Evolutionary conservation across 2,797 vertebrate genomes (phyloP).

Genomic region (Echiichthys vipera): DNA sequence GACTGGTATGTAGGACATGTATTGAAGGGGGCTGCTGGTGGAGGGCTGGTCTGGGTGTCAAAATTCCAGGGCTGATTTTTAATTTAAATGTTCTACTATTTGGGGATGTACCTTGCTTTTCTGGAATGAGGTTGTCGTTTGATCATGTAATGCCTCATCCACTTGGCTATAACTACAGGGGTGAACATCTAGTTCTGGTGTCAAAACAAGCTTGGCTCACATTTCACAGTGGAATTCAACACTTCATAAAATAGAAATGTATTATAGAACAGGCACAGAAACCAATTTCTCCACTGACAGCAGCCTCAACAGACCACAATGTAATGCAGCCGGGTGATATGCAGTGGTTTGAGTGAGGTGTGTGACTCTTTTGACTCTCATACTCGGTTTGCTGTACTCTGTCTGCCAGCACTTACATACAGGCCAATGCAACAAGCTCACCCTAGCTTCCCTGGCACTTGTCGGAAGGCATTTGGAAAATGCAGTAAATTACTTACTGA

Average conservation of each 20-base stretch:
- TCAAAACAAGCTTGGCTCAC: constrained; percentile 50
- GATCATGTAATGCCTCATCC: constrained; percentile 37
- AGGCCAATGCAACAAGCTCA: constrained; percentile 7
- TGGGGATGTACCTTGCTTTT: not conserved
- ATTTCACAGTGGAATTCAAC: constrained; percentile 57
- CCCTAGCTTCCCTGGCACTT: constrained; percentile 23
- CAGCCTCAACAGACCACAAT: constrained; percentile 63
- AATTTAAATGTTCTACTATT: not conserved
- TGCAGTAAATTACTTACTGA: constrained; percentile 34
- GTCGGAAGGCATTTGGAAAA: constrained; percentile 53
- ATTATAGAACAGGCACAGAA: constrained; percentile 62
- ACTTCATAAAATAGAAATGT: constrained; percentile 69
- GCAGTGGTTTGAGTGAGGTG: constrained; percentile 38
- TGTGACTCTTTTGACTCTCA: constrained; percentile 51
- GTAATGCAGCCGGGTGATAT: constrained; percentile 45
- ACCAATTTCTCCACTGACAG: constrained; percentile 64
- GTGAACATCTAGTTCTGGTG: constrained; percentile 60
- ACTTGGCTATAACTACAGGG: constrained; percentile 47
- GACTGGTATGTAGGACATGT: no score
- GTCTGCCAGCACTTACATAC: constrained; percentile 4
- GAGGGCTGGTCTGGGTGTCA: no score
- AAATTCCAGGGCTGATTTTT: no score
- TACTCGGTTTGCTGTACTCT: not conserved
- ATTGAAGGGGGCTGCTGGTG: no score
- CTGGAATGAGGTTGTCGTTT: constrained; percentile 34